Conservation (phyloP, 2,113 vertebrate genomes). For the Cromileptes altivelis region DNA sequence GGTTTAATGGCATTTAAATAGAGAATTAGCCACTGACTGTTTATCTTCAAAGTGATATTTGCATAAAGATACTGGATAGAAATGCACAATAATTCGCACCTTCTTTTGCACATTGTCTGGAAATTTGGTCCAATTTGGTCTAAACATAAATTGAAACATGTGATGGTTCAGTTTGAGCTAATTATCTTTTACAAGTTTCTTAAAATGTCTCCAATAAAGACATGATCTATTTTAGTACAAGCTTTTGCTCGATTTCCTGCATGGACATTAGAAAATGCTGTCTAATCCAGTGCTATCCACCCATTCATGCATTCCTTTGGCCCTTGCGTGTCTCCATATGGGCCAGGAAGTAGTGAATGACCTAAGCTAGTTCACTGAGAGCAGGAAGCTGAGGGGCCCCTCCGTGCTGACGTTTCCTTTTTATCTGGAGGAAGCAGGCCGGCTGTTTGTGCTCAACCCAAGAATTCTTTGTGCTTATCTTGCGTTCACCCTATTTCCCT, state of each 20-base stretch:
- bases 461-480: constrained; percentile 82
- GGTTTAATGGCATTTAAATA: neutral
- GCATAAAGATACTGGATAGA: too few relatives aligned
- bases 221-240: neutral
- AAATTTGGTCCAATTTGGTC: neutral
- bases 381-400: constrained; percentile 73
- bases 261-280: neutral
- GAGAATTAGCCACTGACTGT: neutral
- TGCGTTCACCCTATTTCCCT: constrained; percentile 72
- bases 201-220: neutral
- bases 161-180: neutral
- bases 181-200: neutral
- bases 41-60: neutral
- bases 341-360: constrained; percentile 66
- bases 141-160: neutral
- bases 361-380: constrained; percentile 61
- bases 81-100: too few relatives aligned
- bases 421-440: constrained; percentile 85
- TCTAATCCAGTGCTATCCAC: constrained; percentile 16
- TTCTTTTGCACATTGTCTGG: neutral
- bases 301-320: constrained; percentile 33
- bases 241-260: neutral
- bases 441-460: constrained; percentile 76
- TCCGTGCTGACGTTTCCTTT: constrained; percentile 71
- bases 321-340: constrained; percentile 42